Evolutionary conservation across 2,888 invertebrate species (phyloP), one percentile per base, ranked within the genome.

Genomic region (Rotaria macrura): DNA sequence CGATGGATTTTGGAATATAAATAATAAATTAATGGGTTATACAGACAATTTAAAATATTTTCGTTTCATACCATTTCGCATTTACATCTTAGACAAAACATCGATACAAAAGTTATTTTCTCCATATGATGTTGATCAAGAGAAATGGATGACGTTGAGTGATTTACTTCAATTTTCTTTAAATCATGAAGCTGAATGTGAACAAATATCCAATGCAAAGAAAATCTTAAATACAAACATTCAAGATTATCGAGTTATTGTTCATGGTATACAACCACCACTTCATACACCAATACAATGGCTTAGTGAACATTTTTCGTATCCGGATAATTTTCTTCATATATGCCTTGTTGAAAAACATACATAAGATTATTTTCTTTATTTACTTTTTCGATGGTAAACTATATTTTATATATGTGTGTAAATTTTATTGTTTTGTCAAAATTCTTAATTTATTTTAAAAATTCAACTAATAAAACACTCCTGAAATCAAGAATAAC

Each of bases 1-100:
- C 92, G 98, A 99, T 91, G 97, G 97, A 91, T 99, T 99, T 91
- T 99, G 98, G 98, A 94, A 96, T 6, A 94, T 98, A 23, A 99
- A 99, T 91, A 93, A 96, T 88, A 94, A 95, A 89, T 92, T 99
- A 85, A 98, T 98, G 97, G 97, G 97, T 90, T 89, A 94, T 0
- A 93, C 93, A 87, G 94, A 87, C 9, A 94, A 94, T 85, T 55
- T 52, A n/a, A 95, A 95, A 89, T 93, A 94, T 85, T 96, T 96
- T 89, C 95, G 94, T 90, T 93, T 95, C 91, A 95, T 97, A 92
- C 96, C 97, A 85, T 93, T 96, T 87, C 93, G 95, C 89, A 87
- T 91, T 29, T 94, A 95, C 87, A 86, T 87, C 79, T 87, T 49
- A 47, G 93, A 94, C 89, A 93, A 94, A 87, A 93, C 93, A 85